Base-by-base conservation (phyloP, 1,140 invertebrate species). In the Aplysia californica region DNA sequence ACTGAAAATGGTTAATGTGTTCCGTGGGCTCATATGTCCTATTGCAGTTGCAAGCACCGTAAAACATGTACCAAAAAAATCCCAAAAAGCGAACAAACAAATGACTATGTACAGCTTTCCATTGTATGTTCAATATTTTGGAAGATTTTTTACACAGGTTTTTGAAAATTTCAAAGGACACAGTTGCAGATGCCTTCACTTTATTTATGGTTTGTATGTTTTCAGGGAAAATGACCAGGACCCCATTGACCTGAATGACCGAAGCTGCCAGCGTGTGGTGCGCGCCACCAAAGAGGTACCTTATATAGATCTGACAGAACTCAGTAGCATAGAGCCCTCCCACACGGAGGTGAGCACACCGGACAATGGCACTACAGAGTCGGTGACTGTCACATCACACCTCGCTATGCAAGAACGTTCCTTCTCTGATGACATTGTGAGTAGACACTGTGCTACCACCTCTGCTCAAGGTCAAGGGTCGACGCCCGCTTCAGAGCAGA, bases 141-240 rank as follows among this genome's bases (percentile, higher is more conserved):
- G 18, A 20, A 61, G 6, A 26, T 61, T 26, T n/a, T 61, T 61
- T 10, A 15, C 29, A 61, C 10, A 15, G n/a, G n/a, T 50, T 50
- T 50, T 50, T 50, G 10, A 50, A 50, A n/a, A 50, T n/a, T n/a
- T n/a, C n/a, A n/a, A n/a, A n/a, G n/a, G n/a, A n/a, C n/a, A n/a
- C n/a, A n/a, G n/a, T n/a, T n/a, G n/a, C n/a, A n/a, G n/a, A n/a
- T n/a, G n/a, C n/a, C n/a, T n/a, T n/a, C n/a, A n/a, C n/a, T n/a
- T n/a, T n/a, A n/a, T n/a, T n/a, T n/a, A n/a, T n/a, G n/a, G n/a
- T 61, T 61, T 55, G 59, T 18, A 29, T 33, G 21, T 70, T 73
- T 79, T 36, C 73, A 85, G 84, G 74, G 83, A 85, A 64, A 79
- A 85, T 80, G 84, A 85, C 33, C 80, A 82, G 56, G 78, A 81